Conservation (phyloP, 2,113 vertebrate genomes). For the Onychostoma macrolepis region DNA sequence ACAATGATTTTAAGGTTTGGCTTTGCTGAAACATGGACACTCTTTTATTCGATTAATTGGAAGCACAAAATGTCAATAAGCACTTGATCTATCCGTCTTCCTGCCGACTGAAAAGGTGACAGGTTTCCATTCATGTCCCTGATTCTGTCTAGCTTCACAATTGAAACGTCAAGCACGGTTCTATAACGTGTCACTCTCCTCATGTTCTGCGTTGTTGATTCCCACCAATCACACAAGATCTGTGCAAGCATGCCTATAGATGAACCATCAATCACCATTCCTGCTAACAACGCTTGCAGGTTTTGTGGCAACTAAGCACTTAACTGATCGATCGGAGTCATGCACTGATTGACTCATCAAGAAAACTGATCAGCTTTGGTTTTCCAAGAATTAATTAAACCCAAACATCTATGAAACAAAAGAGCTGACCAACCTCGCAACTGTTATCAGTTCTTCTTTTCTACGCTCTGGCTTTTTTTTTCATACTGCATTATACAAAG, state of each 20-base stretch:
- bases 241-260: neutral
- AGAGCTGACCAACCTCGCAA: conserved; percentile 12
- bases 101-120: neutral
- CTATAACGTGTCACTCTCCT: neutral
- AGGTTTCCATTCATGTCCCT: neutral
- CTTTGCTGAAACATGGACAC: neutral
- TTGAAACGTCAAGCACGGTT: neutral
- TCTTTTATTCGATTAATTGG: neutral
- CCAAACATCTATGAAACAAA: neutral
- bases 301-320: conserved; percentile 48
- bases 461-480: neutral
- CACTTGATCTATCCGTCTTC: neutral
- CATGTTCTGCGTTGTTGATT: neutral
- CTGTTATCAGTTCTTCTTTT: neutral
- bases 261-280: neutral
- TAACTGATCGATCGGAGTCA: conserved; percentile 12
- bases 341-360: conserved; percentile 15
- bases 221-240: neutral
- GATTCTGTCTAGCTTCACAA: neutral
- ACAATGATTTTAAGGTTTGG: neutral
- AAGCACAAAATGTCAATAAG: conserved; percentile 17
- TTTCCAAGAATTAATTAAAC: conserved; percentile 8
- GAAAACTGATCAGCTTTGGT: conserved; percentile 10
- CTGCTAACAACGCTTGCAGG: conserved; percentile 9
- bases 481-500: neutral